These are phyloP conservation scores for Mesorhabditis sp. DNA, from an alignment of 2,888 invertebrate species.

Conservation along the genomic window DNA sequence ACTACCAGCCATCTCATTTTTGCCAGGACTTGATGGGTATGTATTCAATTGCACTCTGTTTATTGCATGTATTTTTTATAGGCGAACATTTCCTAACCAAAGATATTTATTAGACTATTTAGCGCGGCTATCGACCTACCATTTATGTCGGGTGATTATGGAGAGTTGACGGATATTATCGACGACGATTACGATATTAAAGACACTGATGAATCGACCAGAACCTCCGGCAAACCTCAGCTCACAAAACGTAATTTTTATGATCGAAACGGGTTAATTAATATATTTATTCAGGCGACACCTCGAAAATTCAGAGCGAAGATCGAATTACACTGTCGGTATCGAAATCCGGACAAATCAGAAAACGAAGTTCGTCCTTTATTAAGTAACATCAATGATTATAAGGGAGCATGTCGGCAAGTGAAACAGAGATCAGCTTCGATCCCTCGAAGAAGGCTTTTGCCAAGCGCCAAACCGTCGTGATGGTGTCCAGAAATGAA, in stretches of 20 bases:
- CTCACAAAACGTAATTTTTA: background rate
- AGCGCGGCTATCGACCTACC: background rate
- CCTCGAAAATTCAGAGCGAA: too few relatives aligned
- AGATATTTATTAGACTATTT: background rate
- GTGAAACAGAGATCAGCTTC: too few relatives aligned
- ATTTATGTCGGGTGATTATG: background rate
- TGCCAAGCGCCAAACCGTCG: conserved; percentile 24
- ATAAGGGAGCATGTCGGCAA: too few relatives aligned
- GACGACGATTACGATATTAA: conserved; percentile 3
- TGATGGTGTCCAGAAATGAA: conserved; percentile 39
- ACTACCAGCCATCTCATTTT: conserved; percentile 41
- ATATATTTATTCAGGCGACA: background rate
- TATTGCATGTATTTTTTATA: background rate
- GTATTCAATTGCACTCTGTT: background rate
- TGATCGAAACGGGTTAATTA: background rate
- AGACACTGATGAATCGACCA: background rate
- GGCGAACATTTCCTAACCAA: background rate
- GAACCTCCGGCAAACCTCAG: background rate
- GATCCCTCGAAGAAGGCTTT: too few relatives aligned
- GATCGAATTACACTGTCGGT: too few relatives aligned
- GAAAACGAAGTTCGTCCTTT: background rate
- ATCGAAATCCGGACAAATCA: background rate
- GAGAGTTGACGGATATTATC: conserved; percentile 6
- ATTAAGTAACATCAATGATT: too few relatives aligned
- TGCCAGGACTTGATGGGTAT: conserved; percentile 12